Conservation (phyloP, 2,113 vertebrate species). For the Mormoops blainvillei region DNA sequence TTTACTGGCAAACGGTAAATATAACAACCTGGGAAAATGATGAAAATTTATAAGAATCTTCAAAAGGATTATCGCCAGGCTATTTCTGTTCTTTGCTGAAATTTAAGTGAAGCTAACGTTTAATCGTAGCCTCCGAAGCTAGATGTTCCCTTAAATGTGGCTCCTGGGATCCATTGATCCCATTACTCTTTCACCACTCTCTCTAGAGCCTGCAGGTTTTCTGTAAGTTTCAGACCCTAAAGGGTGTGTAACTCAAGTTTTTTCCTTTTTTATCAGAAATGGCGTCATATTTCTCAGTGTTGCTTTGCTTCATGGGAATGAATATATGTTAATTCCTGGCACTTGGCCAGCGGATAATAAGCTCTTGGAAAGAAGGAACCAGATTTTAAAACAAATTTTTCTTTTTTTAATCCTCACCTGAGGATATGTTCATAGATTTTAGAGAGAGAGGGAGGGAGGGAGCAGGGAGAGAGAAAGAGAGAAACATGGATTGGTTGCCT, state of each 20-base stretch:
- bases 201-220: background rate
- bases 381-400: background rate
- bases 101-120: background rate
- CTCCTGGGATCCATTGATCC: background rate
- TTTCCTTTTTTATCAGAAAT: background rate
- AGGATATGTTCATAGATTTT: too few relatives aligned
- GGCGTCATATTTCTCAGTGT: background rate
- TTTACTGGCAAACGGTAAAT: background rate
- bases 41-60: constrained; percentile 4
- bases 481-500: too few relatives aligned
- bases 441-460: too few relatives aligned
- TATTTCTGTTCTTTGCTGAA: background rate
- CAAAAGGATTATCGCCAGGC: background rate
- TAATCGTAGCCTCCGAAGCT: background rate
- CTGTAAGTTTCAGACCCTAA: background rate
- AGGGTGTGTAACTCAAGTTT: background rate
- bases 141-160: background rate
- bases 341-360: background rate
- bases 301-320: background rate
- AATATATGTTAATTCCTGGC: background rate
- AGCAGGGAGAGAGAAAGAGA: too few relatives aligned
- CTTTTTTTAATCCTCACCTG: too few relatives aligned
- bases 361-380: background rate
- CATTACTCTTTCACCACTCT: background rate
- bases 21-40: background rate